These are phyloP conservation scores for Paragorgia papillata DNA, from an alignment of 92 coral and sea anemone species.

Conservation along the genomic window DNA sequence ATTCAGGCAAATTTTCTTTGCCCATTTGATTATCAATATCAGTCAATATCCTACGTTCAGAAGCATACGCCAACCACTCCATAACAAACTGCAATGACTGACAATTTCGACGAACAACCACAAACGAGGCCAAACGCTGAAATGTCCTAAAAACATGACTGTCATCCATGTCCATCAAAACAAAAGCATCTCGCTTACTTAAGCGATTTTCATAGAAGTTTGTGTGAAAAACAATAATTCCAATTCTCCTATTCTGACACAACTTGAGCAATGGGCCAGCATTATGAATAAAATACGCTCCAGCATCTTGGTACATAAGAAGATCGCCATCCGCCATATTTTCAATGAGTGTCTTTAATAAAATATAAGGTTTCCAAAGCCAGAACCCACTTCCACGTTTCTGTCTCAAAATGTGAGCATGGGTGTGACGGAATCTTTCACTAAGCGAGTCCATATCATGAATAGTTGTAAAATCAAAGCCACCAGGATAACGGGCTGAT, in stretches of 20 bases:
- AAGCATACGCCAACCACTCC: constrained; percentile 47
- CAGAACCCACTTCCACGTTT: constrained; percentile 34
- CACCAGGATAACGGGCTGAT: constrained; percentile 18
- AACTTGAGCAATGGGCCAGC: constrained; percentile 38
- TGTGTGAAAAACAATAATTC: constrained; percentile 26
- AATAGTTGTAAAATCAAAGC: constrained; percentile 24
- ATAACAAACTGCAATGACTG: constrained; percentile 29
- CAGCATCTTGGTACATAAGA: constrained; percentile 37
- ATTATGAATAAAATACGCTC: constrained; percentile 20
- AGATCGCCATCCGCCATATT: constrained; percentile 31
- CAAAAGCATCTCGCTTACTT: constrained; percentile 30
- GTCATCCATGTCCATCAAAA: constrained; percentile 38
- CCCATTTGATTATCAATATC: constrained; percentile 33
- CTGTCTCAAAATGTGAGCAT: constrained; percentile 14
- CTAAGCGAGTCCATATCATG: constrained; percentile 31
- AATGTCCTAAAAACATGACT: constrained; percentile 2
- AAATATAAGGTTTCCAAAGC: constrained; percentile 41
- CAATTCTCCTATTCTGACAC: constrained; percentile 1
- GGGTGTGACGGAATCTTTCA: constrained; percentile 1
- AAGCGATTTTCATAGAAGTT: not conserved
- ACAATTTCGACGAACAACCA: constrained; percentile 32
- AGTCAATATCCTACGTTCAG: constrained; percentile 25
- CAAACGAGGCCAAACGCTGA: constrained; percentile 33
- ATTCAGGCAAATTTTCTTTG: not conserved
- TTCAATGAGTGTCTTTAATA: constrained; percentile 14